Evolutionary conservation across 2,888 invertebrate species (phyloP).

Genomic region (Noctua comes): DNA sequence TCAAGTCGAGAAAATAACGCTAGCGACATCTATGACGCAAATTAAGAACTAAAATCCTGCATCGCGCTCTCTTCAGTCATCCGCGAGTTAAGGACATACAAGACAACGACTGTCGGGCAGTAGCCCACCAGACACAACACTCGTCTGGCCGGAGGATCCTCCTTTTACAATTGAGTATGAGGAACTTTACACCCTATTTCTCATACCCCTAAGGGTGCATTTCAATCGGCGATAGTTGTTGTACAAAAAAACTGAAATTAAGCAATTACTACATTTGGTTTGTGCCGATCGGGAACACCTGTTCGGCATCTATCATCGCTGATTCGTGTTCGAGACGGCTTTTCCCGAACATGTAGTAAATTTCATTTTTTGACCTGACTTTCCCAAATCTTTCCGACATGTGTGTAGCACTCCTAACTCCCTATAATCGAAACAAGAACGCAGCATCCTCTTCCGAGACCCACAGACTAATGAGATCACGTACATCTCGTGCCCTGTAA

Average conservation of each 20-base stretch:
- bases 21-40: neutral
- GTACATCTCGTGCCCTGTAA: slow-evolving; percentile 24
- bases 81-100: no score
- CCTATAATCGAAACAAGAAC: slow-evolving; percentile 2
- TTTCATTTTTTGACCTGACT: neutral
- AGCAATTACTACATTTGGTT: neutral
- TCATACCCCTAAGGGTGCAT: neutral
- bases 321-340: neutral
- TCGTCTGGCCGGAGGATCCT: neutral
- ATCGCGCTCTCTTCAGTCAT: no score
- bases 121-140: neutral
- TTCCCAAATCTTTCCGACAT: neutral
- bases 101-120: neutral
- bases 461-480: slow-evolving; percentile 39
- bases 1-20: neutral
- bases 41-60: neutral
- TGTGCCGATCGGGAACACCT: neutral
- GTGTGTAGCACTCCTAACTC: neutral
- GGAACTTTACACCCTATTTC: neutral
- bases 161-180: neutral
- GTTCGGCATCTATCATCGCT: neutral
- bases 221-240: neutral
- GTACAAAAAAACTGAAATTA: neutral
- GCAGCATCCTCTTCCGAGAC: slow-evolving; percentile 13
- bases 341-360: neutral